Evolutionary conservation across 2,888 invertebrate species (phyloP).

Genomic region (Xestia rhomboidea): DNA sequence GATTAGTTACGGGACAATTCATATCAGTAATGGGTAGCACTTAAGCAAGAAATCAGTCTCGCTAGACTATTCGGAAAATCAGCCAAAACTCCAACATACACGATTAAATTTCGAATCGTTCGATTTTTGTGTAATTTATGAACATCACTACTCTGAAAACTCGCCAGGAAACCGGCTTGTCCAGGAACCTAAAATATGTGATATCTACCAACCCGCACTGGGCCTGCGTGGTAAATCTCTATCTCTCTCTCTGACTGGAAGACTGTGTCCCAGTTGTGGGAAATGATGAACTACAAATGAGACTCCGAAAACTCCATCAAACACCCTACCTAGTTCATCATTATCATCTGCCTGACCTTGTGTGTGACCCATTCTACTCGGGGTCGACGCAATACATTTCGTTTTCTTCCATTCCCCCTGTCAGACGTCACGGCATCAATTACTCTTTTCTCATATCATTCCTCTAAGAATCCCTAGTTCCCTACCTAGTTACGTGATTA

Average conservation of each 20-base stretch:
- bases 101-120: constrained; percentile 1
- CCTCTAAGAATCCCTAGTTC: neutral
- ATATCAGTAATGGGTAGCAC: neutral
- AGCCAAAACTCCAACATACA: neutral
- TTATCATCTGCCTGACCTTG: no score
- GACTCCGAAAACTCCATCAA: neutral
- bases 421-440: no score
- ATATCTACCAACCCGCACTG: neutral
- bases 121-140: neutral
- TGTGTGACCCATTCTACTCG: no score
- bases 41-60: neutral
- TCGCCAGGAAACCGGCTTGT: neutral
- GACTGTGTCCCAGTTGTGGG: neutral
- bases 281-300: neutral
- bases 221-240: neutral
- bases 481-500: neutral
- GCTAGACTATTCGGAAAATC: neutral
- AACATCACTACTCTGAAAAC: neutral
- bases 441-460: no score
- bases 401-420: no score
- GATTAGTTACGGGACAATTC: constrained; percentile 4
- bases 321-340: neutral
- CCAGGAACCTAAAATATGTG: neutral
- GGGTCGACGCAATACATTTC: no score
- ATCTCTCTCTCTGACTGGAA: neutral